Conservation (phyloP, 2,888 invertebrate species). For the Phengaris arion region DNA sequence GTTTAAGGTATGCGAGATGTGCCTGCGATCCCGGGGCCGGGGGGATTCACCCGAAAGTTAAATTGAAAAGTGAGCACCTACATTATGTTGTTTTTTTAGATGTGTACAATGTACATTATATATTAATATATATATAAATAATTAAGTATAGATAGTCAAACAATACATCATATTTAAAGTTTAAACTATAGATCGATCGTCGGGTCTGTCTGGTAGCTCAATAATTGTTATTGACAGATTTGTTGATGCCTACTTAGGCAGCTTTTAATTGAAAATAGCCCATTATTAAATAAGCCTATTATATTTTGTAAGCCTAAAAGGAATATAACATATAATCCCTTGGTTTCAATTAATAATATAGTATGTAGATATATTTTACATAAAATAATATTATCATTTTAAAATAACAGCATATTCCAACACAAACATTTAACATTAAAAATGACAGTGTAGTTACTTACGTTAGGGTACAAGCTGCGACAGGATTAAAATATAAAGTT, state of each 20-base stretch:
- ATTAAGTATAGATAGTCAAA: too few relatives aligned
- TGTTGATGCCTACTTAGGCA: too few relatives aligned
- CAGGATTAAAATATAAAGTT: constrained; percentile 27
- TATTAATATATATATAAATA: too few relatives aligned
- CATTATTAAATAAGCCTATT: too few relatives aligned
- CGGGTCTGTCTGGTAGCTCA: too few relatives aligned
- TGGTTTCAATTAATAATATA: background rate
- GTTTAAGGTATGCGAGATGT: constrained; percentile 20
- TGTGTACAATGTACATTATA: too few relatives aligned
- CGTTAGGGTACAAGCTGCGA: background rate
- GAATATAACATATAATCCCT: too few relatives aligned
- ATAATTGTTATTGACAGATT: too few relatives aligned
- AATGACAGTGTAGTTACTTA: background rate
- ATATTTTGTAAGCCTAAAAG: too few relatives aligned
- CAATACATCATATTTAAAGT: too few relatives aligned
- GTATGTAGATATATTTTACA: background rate
- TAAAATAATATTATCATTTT: background rate
- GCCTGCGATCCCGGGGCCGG: background rate
- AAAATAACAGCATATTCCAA: background rate
- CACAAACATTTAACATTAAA: constrained; percentile 4
- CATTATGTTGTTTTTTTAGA: background rate
- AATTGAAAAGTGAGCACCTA: constrained; percentile 25
- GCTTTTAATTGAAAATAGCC: too few relatives aligned
- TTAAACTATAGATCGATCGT: too few relatives aligned
- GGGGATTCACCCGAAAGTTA: constrained; percentile 12